These are phyloP conservation scores for Chrysocyon brachyurus DNA, from an alignment of 2,797 vertebrate species.

Conservation along the genomic window DNA sequence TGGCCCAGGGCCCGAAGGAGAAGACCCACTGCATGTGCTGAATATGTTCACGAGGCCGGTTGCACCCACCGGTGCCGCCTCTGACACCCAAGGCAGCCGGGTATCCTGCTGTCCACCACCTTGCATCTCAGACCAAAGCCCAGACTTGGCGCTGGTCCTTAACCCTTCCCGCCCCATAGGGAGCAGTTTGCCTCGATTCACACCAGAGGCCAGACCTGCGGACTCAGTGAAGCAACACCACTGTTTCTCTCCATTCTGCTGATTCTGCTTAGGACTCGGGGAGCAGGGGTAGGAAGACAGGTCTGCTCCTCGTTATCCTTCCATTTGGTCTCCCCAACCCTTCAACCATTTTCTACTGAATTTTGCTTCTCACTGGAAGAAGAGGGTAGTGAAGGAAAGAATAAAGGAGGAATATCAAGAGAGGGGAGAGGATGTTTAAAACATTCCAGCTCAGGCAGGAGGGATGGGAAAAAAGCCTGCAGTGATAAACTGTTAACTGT, in stretches of 20 bases:
- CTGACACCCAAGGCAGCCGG: background rate
- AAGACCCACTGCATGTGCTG: conserved; percentile 92
- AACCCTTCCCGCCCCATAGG: background rate
- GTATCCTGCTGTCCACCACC: accelerated
- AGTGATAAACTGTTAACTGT: background rate
- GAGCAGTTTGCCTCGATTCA: background rate
- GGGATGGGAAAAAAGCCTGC: background rate
- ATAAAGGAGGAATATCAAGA: background rate
- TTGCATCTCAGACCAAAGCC: background rate
- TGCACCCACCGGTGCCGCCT: accelerated
- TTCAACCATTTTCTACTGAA: background rate
- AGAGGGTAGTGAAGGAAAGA: background rate
- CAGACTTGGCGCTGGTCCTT: background rate
- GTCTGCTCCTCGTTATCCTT: background rate
- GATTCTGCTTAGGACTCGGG: background rate
- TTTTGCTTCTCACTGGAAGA: background rate
- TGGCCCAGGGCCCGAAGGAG: conserved; percentile 57
- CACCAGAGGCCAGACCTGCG: background rate
- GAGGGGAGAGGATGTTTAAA: background rate
- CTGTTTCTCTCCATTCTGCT: background rate
- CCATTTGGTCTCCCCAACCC: background rate
- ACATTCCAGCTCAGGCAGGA: background rate
- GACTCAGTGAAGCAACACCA: background rate
- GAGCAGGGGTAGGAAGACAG: background rate
- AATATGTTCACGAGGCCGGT: accelerated